phyloP scores from a whole-genome alignment of 2,797 vertebrate genomes.

The Macrochelys suwanniensis region DNA sequence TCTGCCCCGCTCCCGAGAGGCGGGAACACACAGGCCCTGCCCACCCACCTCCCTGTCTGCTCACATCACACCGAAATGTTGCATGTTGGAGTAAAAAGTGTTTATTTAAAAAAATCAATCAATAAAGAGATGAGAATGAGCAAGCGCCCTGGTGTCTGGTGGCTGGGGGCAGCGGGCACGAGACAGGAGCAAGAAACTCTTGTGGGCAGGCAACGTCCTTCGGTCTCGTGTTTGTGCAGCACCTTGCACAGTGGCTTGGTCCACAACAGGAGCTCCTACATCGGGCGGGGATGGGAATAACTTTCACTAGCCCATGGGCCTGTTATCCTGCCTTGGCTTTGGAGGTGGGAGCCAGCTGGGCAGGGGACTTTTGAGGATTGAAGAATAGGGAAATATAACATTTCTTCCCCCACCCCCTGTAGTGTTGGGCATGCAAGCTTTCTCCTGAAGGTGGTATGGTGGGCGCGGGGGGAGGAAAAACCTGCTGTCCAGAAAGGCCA shows the following conservation, averaged over 20 bases:
- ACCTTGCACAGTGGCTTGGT: background rate
- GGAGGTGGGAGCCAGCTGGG: background rate
- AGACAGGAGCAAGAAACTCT: background rate
- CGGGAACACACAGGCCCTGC: background rate
- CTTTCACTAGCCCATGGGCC: background rate
- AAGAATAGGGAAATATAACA: background rate
- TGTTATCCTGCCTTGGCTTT: background rate
- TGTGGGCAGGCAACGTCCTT: background rate
- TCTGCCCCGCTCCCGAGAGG: background rate
- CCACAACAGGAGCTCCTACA: background rate
- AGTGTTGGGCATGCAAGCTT: background rate
- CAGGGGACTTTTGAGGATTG: background rate
- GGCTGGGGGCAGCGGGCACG: background rate
- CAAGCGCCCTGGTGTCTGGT: background rate
- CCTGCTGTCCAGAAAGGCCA: no score
- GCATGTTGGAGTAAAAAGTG: slow-evolving; percentile 74
- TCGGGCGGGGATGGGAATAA: background rate
- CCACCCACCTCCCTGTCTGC: slow-evolving; percentile 56
- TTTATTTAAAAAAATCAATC: slow-evolving; percentile 69
- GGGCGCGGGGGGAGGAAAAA: no score
- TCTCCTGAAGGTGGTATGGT: background rate
- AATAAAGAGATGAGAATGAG: background rate
- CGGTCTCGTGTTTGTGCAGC: background rate
- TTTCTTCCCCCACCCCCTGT: no score
- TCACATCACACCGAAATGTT: slow-evolving; percentile 65